Conservation (phyloP, 2,113 vertebrate genomes). For the Vimba vimba region DNA sequence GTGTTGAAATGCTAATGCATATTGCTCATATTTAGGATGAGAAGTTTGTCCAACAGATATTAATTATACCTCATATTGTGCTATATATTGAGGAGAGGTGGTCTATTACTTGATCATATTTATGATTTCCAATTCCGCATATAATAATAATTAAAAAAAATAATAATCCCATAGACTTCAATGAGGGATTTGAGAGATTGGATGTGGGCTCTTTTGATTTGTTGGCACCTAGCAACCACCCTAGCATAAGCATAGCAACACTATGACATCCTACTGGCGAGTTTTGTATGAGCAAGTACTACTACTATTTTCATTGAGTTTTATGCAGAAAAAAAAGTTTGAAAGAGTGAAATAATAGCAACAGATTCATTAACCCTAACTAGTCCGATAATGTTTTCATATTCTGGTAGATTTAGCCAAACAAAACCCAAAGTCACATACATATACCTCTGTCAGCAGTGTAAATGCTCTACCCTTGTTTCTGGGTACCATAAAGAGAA, state of each 20-base stretch:
- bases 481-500: conserved; percentile 26
- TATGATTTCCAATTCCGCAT: too few species aligned
- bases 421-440: conserved; percentile 39
- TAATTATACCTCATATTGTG: conserved; percentile 5
- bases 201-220: not conserved
- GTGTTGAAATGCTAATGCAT: not conserved
- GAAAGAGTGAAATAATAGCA: not conserved
- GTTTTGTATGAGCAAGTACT: not conserved
- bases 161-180: not conserved
- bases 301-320: not conserved
- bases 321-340: not conserved
- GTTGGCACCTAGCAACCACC: not conserved
- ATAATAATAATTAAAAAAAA: too few species aligned
- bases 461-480: conserved; percentile 40
- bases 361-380: not conserved
- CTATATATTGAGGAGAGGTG: not conserved
- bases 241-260: not conserved
- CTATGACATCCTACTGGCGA: not conserved
- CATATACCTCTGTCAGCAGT: conserved; percentile 50
- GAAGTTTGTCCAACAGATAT: conserved; percentile 2
- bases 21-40: conserved; percentile 8
- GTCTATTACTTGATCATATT: too few species aligned
- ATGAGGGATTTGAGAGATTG: not conserved
- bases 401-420: conserved; percentile 25
- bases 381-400: not conserved